A percentile compares a stretch with the other conserved stretches of the same genome.
phyloP scores from a whole-genome alignment of 1,140 invertebrate species.

The Apocrypta bakeri region DNA sequence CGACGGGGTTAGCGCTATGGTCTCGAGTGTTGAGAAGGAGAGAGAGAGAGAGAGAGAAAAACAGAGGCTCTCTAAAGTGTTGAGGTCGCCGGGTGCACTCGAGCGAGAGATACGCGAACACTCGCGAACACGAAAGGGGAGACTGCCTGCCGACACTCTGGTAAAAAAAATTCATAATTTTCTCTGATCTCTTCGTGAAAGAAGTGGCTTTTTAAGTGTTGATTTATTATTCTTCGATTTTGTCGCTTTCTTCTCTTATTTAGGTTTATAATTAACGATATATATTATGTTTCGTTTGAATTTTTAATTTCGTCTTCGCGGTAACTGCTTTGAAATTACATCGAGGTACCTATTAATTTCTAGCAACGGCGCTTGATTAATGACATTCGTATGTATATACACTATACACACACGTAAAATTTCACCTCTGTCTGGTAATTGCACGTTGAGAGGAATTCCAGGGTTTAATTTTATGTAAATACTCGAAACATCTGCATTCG shows the following conservation, averaged over 20 bases:
- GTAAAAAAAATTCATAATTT: constrained; percentile 41
- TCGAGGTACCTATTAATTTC: background rate
- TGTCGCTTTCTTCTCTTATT: too few species aligned
- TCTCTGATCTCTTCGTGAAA: background rate
- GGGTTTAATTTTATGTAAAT: constrained; percentile 11
- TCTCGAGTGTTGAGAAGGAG: background rate
- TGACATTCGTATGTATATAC: background rate
- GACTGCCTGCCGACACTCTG: background rate
- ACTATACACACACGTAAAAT: background rate
- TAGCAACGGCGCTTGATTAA: background rate
- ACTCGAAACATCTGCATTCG: constrained; percentile 22
- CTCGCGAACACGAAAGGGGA: background rate
- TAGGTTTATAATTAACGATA: too few species aligned
- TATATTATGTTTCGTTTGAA: background rate
- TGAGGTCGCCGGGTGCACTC: constrained; percentile 30
- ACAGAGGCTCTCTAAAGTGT: constrained; percentile 24
- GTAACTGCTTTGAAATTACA: background rate
- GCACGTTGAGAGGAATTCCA: background rate
- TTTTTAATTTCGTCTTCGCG: background rate
- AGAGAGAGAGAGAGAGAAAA: background rate
- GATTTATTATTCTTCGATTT: too few species aligned
- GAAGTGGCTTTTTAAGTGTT: background rate
- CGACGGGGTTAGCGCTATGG: constrained; percentile 14
- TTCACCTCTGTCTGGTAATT: background rate
- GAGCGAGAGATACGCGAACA: constrained; percentile 19